phyloP scores from a whole-genome alignment of 2,113 vertebrate species.

The Podarcis raffonei region DNA sequence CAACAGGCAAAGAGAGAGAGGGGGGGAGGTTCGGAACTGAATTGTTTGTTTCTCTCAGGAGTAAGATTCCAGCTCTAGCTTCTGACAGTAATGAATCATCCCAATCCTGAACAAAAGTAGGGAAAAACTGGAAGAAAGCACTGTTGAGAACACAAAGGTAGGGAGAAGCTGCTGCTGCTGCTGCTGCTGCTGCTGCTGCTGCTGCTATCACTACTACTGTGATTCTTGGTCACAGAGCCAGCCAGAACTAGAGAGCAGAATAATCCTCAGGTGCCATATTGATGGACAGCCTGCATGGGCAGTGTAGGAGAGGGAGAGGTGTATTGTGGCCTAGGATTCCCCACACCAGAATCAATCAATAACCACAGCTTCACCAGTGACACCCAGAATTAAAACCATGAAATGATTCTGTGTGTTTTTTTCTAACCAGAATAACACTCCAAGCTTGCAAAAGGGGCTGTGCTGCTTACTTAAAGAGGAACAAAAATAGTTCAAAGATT shows the following conservation, averaged over 20 bases:
- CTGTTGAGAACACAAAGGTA: not conserved
- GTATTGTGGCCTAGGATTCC: not conserved
- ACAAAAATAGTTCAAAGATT: not conserved
- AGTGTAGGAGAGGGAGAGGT: too few species aligned
- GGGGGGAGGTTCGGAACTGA: not conserved
- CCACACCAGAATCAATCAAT: not conserved
- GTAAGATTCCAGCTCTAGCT: not conserved
- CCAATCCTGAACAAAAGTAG: not conserved
- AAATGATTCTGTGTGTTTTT: not conserved
- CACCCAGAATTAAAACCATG: not conserved
- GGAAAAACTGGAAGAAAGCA: not conserved
- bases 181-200: too few species aligned
- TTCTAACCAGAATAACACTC: not conserved
- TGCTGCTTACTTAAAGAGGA: not conserved
- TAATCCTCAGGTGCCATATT: not conserved
- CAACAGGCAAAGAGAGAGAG: not conserved
- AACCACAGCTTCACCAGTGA: not conserved
- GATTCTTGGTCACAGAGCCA: not conserved
- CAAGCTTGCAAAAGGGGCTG: not conserved
- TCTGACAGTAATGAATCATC: not conserved
- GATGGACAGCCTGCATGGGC: not conserved
- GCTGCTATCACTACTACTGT: not conserved
- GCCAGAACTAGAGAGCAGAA: not conserved
- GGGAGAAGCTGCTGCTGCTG: not conserved
- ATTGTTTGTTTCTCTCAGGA: not conserved